Conservation (phyloP, 1,140 invertebrate genomes). For the Diabrotica virgifera region DNA sequence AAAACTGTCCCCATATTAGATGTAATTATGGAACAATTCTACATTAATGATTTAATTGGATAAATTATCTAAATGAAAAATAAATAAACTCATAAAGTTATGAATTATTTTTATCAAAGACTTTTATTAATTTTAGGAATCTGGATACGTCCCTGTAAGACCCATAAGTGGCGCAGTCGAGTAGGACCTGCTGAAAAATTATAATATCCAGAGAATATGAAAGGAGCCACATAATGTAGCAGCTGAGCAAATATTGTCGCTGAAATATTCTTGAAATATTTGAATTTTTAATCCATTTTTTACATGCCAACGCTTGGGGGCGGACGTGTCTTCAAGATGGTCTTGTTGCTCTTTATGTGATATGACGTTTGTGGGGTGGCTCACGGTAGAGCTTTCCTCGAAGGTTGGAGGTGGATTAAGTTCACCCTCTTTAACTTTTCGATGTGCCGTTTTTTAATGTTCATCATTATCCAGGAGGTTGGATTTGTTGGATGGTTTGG, state of each 20-base stretch:
- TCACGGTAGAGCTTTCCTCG: background rate
- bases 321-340: background rate
- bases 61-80: too few species aligned
- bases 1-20: too few species aligned
- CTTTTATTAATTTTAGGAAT: background rate
- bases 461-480: background rate
- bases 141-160: background rate
- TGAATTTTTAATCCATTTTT: slow-evolving; percentile 1
- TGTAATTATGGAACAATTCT: too few species aligned
- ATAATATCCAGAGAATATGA: background rate
- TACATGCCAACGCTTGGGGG: background rate
- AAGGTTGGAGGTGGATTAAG: background rate
- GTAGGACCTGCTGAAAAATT: slow-evolving; percentile 2
- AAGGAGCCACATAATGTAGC: background rate
- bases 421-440: background rate
- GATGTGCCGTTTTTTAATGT: background rate
- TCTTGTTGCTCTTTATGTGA: background rate
- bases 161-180: background rate
- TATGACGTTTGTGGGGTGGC: background rate
- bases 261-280: slow-evolving; percentile 3
- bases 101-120: too few species aligned
- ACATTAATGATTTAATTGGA: too few species aligned
- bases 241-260: slow-evolving; percentile 1
- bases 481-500: background rate
- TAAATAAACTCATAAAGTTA: too few species aligned